Percentiles rank a stretch among this genome's conserved stretches.
These are phyloP conservation scores for Himalopsyche phryganea DNA, from an alignment of 1,140 invertebrate genomes.

Conservation along the genomic window DNA sequence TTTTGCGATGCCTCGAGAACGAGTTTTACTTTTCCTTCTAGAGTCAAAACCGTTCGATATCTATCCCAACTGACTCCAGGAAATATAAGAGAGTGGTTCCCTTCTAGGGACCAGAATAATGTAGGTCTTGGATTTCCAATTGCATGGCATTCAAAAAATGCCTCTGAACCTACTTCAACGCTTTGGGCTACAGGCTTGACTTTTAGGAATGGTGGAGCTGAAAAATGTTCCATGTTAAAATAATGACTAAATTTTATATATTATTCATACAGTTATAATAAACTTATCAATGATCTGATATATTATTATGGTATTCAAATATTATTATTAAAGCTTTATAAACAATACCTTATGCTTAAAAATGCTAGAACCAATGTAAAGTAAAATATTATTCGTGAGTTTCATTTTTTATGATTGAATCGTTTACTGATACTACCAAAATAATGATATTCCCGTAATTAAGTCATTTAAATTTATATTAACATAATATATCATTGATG, in stretches of 20 bases:
- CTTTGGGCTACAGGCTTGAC: constrained; percentile 62
- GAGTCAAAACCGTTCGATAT: constrained; percentile 57
- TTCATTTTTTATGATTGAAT: no score
- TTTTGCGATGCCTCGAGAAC: constrained; percentile 59
- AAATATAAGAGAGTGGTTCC: constrained; percentile 67
- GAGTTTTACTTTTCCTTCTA: constrained; percentile 60
- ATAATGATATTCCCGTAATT: no score
- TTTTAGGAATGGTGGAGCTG: constrained; percentile 64
- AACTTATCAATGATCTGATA: no score
- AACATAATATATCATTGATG: no score
- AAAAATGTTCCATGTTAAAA: no score
- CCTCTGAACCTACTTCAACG: constrained; percentile 61
- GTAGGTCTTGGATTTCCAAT: constrained; percentile 66
- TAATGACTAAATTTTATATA: constrained; percentile 32
- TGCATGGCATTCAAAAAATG: constrained; percentile 66
- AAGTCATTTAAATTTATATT: no score
- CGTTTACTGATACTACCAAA: no score
- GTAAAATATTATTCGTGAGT: no score
- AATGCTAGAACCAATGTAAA: no score
- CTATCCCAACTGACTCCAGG: constrained; percentile 60
- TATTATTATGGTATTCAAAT: no score
- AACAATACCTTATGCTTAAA: no score
- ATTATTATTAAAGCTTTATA: no score
- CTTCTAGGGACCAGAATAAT: constrained; percentile 76
- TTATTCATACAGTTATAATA: constrained; percentile 24